A percentile compares a stretch with the other conserved stretches of the same genome.
These are phyloP conservation scores for Theonella swinhoei DNA, from an alignment of 37 sponge, comb jelly and placozoan species.

Conservation along the genomic window DNA sequence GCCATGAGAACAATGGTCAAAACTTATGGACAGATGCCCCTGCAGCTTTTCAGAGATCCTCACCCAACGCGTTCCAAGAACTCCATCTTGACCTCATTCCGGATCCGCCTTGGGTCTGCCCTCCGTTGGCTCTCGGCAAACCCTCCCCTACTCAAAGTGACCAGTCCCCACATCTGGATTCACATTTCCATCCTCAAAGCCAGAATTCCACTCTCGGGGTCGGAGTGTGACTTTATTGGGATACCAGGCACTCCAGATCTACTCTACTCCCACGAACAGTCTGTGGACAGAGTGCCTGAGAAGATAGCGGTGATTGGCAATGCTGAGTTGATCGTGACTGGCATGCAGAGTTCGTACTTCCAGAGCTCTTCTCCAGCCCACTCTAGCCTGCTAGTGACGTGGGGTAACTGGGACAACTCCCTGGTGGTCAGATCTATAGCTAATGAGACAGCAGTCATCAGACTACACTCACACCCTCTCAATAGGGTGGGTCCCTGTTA, in stretches of 20 bases:
- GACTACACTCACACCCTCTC: slow-evolving; percentile 55
- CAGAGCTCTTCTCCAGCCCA: slow-evolving; percentile 53
- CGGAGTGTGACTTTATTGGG: slow-evolving; percentile 73
- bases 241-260: slow-evolving; percentile 17
- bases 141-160: slow-evolving; percentile 11
- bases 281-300: slow-evolving; percentile 36
- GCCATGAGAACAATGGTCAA: slow-evolving; percentile 86
- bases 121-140: slow-evolving; percentile 35
- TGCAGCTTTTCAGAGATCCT: slow-evolving; percentile 87
- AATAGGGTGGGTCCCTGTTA: slow-evolving; percentile 40
- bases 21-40: slow-evolving; percentile 97
- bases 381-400: slow-evolving; percentile 53
- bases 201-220: slow-evolving; percentile 5
- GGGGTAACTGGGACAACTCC: slow-evolving; percentile 79
- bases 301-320: slow-evolving; percentile 44
- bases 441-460: slow-evolving; percentile 10
- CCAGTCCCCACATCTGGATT: slow-evolving; percentile 34
- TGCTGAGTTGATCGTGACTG: slow-evolving; percentile 62
- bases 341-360: slow-evolving; percentile 40
- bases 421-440: slow-evolving; percentile 49
- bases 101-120: slow-evolving; percentile 50
- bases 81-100: slow-evolving; percentile 42
- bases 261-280: slow-evolving; percentile 1
- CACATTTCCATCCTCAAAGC: slow-evolving; percentile 30
- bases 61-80: slow-evolving; percentile 79